Evolutionary conservation across 2,888 invertebrate genomes (phyloP), one percentile per base, ranked within the genome.

Genomic region (Xestia sexstrigata): DNA sequence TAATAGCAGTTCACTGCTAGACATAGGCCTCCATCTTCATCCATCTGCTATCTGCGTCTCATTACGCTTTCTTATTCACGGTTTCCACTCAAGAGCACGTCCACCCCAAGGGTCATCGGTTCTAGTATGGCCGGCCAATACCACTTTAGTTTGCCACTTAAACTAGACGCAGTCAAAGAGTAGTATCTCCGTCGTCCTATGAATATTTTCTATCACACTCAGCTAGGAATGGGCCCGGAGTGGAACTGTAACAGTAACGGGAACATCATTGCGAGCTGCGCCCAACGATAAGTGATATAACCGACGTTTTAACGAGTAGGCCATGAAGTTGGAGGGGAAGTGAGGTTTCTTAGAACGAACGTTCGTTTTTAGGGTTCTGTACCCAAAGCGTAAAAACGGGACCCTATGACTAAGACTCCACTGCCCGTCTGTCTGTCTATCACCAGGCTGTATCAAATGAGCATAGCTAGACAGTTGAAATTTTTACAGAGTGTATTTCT

Each of bases 251-350:
- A 87, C 74, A 79, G 82, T 86, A 83, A 90, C 83, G 82, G 78
- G 83, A 66, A 63, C 89, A 83, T 89, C 84, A 77, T 55, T 58
- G 79, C 82, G 84, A 77, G 84, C 88, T 90, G 90, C 80, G 87
- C 84, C 80, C 87, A 70, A 87, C 87, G 91, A 91, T 90, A 90
- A 89, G 86, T 90, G 85, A 80, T 83, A 81, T 87, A 83, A 85
- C 86, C 77, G 81, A 82, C 84, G 74, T 72, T 86, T 82, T 77
- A 62, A 72, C 52, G 30, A 20, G 23, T 1, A 67, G 74, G 85
- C 89, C 79, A 76, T 55, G 30, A 75, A 68, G 58, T 15, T 2
- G 35, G 86, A 74, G 82, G 52, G 1, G 3, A 15, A 3, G 17
- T 0, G 26, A 23, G 0, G 1, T 35, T 49, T 69, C 15, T 35